Evolutionary conservation across 2,797 vertebrate species (phyloP), one percentile per base, ranked within the genome.

Genomic region (Mus minutoides): DNA sequence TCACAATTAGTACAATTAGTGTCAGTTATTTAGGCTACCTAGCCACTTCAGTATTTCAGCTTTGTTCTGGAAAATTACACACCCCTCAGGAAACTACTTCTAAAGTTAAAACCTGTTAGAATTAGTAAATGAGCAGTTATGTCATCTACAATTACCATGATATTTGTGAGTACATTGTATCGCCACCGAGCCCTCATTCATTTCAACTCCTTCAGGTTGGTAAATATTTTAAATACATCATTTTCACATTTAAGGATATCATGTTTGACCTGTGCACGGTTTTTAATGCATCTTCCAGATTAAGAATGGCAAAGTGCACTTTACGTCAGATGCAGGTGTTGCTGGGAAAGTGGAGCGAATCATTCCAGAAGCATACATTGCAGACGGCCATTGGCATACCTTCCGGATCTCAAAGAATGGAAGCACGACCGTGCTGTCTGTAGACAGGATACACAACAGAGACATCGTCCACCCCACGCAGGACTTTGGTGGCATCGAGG

Each of bases 361-460:
- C 7, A 98, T 99, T 69, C 98, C 98, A 0, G 99, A 99, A 7
- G 97, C 98, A 0, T 98, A 98, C 7, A 85, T 99, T 58, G 99
- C 99, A 0, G 99, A 99, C 29, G 99, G 99, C 11, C 99, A 99
- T 93, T 99, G 99, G 99, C 99, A 99, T 97, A 99, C 98, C 0
- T 98, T 99, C 0, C 97, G 98, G 12, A 97, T 99, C 60, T 98
- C 98, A 88, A 99, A 99, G 98, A 99, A 99, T 0, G 97, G 98
- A 46, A 99, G 99, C 0, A 96, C 98, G 95, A 99, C 99, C 0
- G 2, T 98, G 21, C 93, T 99, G 77, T 99, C 98, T 0, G 97
- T 99, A 0, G 99, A 99, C 97, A 96, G 97, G 90, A 85, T 97
- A 43, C 98, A 98, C 62, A 97, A 97, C 69, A 98, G 99, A 96